Evolutionary conservation across 2,797 vertebrate genomes (phyloP).

Genomic region (Schizopygopsis pylzovi): DNA sequence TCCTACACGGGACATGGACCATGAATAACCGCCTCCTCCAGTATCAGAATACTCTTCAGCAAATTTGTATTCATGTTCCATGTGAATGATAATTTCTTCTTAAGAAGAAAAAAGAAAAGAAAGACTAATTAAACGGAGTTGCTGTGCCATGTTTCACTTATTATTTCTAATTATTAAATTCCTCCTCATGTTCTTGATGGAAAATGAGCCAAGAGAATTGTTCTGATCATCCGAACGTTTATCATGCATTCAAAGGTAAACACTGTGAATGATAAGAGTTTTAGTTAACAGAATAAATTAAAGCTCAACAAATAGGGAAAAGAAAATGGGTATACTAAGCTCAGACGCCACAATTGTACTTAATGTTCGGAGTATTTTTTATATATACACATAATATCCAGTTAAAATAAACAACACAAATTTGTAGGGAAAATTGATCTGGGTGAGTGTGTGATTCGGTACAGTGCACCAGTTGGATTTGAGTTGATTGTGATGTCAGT

Average conservation of each 20-base stretch:
- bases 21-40: slow-evolving; percentile 53
- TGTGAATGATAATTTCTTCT: slow-evolving; percentile 54
- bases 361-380: background rate
- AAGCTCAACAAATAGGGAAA: background rate
- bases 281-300: background rate
- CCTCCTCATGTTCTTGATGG: slow-evolving; percentile 48
- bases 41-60: slow-evolving; percentile 35
- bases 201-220: slow-evolving; percentile 58
- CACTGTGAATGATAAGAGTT: slow-evolving; percentile 41
- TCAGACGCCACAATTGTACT: background rate
- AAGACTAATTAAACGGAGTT: slow-evolving; percentile 59
- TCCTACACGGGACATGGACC: slow-evolving; percentile 43
- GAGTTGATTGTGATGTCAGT: slow-evolving; percentile 44
- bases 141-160: slow-evolving; percentile 61
- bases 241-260: slow-evolving; percentile 40
- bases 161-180: slow-evolving; percentile 62
- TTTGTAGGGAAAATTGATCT: background rate
- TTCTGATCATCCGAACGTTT: slow-evolving; percentile 53
- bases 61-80: slow-evolving; percentile 60
- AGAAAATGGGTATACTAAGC: background rate
- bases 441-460: background rate
- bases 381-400: background rate
- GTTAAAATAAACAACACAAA: background rate
- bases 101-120: slow-evolving; percentile 52
- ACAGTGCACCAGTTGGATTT: slow-evolving; percentile 33